Evolutionary conservation across 2,113 vertebrate species (phyloP).

Genomic region (Corythaeola cristata): DNA sequence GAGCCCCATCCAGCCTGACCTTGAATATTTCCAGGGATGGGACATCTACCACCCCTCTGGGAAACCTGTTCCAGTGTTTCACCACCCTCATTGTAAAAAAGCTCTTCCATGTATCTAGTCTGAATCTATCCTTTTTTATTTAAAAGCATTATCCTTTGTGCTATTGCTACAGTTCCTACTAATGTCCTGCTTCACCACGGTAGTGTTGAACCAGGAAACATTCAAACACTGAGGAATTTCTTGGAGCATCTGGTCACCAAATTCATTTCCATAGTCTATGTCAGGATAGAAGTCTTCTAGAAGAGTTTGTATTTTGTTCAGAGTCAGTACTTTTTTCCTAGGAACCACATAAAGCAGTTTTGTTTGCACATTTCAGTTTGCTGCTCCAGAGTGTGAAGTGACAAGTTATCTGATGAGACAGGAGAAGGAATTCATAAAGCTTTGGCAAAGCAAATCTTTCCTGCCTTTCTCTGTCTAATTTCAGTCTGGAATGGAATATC

Average conservation of each 20-base stretch:
- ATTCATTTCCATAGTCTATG: neutral
- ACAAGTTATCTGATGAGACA: neutral
- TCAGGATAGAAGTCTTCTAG: neutral
- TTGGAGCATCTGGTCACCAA: neutral
- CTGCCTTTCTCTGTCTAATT: neutral
- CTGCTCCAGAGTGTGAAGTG: neutral
- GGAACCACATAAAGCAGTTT: neutral
- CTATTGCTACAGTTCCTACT: neutral
- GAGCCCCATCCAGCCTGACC: no score
- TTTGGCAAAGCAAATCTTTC: neutral
- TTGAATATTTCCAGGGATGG: no score
- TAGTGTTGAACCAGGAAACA: neutral
- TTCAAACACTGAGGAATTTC: neutral
- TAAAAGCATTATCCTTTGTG: neutral
- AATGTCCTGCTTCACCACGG: neutral
- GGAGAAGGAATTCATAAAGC: neutral
- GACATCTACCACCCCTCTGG: no score
- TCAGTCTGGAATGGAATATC: neutral
- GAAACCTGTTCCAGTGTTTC: no score
- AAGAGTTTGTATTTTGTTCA: neutral
- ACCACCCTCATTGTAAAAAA: no score
- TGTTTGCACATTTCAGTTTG: neutral
- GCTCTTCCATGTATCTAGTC: neutral
- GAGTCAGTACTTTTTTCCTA: neutral
- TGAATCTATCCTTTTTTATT: neutral